These are phyloP conservation scores for Andricus curvator DNA, from an alignment of 2,888 invertebrate species.

Conservation along the genomic window DNA sequence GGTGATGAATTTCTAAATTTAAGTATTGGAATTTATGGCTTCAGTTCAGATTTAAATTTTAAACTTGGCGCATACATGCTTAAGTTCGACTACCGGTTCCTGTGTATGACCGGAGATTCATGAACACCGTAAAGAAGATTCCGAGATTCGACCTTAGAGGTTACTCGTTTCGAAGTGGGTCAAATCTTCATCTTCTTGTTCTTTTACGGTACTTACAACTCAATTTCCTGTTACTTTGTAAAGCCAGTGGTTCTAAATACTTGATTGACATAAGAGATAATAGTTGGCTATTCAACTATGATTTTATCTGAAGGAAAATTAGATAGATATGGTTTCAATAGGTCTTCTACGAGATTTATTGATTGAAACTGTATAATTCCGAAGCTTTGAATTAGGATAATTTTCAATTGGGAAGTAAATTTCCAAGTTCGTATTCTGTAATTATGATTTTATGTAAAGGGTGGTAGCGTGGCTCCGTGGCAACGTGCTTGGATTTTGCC, in stretches of 20 bases:
- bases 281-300: slow-evolving; percentile 6
- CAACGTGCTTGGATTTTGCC: no score
- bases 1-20: not conserved
- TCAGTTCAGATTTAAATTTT: not conserved
- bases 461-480: no score
- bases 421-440: no score
- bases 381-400: no score
- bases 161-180: slow-evolving; percentile 49
- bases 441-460: no score
- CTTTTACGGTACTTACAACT: slow-evolving; percentile 58
- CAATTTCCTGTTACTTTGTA: slow-evolving; percentile 37
- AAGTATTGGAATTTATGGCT: not conserved
- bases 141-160: slow-evolving; percentile 41
- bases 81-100: not conserved
- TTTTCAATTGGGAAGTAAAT: no score
- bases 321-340: no score
- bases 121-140: slow-evolving; percentile 19
- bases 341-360: no score
- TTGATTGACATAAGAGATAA: slow-evolving; percentile 34
- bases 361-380: no score
- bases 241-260: slow-evolving; percentile 35
- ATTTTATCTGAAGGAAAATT: not conserved
- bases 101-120: not conserved
- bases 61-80: not conserved
- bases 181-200: slow-evolving; percentile 47